Evolutionary conservation across 2,797 vertebrate genomes (phyloP).

Genomic region (Gila robusta): DNA sequence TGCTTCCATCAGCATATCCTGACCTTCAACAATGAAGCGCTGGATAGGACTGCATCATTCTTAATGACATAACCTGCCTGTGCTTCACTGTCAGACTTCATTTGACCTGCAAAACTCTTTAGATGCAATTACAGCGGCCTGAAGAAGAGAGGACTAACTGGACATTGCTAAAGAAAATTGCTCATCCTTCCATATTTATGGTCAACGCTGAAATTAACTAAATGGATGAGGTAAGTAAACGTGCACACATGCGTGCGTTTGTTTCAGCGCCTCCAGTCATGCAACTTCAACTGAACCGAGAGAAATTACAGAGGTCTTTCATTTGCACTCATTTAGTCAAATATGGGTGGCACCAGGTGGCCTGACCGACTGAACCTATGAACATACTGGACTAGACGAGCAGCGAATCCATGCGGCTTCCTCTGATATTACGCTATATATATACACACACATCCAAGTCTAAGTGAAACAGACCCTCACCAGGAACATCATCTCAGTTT

Average conservation of each 20-base stretch:
- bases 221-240: slow-evolving; percentile 23
- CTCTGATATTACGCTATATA: not conserved
- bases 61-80: slow-evolving; percentile 39
- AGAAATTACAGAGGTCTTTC: slow-evolving; percentile 17
- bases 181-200: slow-evolving; percentile 11
- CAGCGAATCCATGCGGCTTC: not conserved
- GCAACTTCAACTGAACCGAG: slow-evolving; percentile 1
- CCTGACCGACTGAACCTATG: not conserved
- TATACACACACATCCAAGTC: not conserved
- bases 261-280: slow-evolving; percentile 15
- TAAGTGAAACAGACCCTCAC: slow-evolving; percentile 16
- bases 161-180: not conserved
- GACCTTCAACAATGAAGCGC: slow-evolving; percentile 16
- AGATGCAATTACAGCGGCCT: not conserved
- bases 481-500: not conserved
- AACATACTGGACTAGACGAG: not conserved
- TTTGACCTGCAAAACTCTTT: slow-evolving; percentile 34
- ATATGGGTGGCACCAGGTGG: not conserved
- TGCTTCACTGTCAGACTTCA: slow-evolving; percentile 34
- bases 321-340: not conserved
- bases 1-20: not conserved
- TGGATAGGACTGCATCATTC: not conserved
- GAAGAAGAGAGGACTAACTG: slow-evolving; percentile 25
- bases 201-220: slow-evolving; percentile 23
- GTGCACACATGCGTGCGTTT: not conserved